These are phyloP conservation scores for Alfaro cultratus DNA, from an alignment of 2,797 vertebrate species.

Conservation along the genomic window DNA sequence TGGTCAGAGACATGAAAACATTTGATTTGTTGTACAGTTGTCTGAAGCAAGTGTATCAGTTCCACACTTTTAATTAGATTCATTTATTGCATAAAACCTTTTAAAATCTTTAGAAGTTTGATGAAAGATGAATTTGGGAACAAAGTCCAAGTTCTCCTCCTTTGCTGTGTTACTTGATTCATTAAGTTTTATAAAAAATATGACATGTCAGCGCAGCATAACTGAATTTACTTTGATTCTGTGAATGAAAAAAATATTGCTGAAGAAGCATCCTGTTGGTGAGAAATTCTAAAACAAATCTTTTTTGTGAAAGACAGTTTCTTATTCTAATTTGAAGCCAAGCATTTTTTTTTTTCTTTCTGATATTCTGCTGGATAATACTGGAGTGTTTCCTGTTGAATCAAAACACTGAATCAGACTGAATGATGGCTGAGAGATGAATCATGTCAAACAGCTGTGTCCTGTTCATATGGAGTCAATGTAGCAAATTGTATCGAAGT, in stretches of 20 bases:
- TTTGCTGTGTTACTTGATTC: not conserved
- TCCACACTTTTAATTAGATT: not conserved
- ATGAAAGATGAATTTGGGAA: not conserved
- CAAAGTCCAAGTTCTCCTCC: not conserved
- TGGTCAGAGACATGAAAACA: not conserved
- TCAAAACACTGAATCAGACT: not conserved
- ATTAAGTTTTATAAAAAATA: not conserved
- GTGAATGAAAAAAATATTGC: not conserved
- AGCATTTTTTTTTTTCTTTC: not conserved
- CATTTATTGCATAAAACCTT: not conserved
- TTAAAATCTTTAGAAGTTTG: not conserved
- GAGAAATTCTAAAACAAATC: not conserved
- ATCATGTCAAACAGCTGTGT: not conserved
- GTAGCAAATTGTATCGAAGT: not conserved
- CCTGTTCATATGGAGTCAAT: not conserved
- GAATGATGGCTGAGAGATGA: not conserved
- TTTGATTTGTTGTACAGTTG: not conserved
- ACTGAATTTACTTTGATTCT: not conserved
- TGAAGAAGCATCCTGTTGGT: not conserved
- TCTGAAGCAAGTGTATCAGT: not conserved
- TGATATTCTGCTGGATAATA: not conserved
- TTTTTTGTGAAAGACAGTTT: not conserved
- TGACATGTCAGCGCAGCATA: not conserved
- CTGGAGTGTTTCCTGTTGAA: not conserved
- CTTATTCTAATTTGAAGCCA: not conserved